phyloP scores from a whole-genome alignment of 2,888 invertebrate species.

The Nymphalis c-album region DNA sequence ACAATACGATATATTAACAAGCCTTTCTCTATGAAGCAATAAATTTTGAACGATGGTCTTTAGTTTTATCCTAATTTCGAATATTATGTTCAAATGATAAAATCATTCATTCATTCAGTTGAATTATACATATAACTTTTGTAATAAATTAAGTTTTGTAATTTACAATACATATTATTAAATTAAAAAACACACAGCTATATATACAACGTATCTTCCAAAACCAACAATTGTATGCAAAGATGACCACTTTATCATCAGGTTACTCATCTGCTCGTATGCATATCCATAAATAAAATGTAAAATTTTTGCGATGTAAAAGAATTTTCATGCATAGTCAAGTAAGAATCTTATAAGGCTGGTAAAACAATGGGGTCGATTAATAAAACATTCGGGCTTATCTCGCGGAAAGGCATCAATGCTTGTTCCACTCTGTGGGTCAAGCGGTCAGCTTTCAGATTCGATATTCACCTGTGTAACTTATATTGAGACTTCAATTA shows the following conservation, averaged over 20 bases:
- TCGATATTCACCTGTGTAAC: constrained; percentile 46
- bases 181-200: too few relatives aligned
- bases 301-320: constrained; percentile 16
- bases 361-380: constrained; percentile 61
- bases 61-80: too few relatives aligned
- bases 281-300: constrained; percentile 4
- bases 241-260: too few relatives aligned
- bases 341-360: constrained; percentile 50
- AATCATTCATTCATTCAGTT: too few relatives aligned
- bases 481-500: not conserved
- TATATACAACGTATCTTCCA: too few relatives aligned
- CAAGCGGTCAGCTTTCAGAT: constrained; percentile 66
- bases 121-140: too few relatives aligned
- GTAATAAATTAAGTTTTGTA: too few relatives aligned
- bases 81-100: too few relatives aligned
- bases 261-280: not conserved
- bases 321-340: constrained; percentile 50
- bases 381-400: constrained; percentile 69
- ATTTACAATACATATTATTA: too few relatives aligned
- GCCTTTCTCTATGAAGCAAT: constrained; percentile 24
- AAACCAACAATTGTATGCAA: too few relatives aligned
- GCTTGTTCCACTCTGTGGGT: constrained; percentile 51
- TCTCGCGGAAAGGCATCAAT: constrained; percentile 40
- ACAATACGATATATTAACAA: constrained; percentile 29
- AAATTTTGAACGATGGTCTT: constrained; percentile 12